Base-by-base conservation (phyloP, 37 sponge, comb jelly and placozoan species). In the Diacarnus erythraeanus region DNA sequence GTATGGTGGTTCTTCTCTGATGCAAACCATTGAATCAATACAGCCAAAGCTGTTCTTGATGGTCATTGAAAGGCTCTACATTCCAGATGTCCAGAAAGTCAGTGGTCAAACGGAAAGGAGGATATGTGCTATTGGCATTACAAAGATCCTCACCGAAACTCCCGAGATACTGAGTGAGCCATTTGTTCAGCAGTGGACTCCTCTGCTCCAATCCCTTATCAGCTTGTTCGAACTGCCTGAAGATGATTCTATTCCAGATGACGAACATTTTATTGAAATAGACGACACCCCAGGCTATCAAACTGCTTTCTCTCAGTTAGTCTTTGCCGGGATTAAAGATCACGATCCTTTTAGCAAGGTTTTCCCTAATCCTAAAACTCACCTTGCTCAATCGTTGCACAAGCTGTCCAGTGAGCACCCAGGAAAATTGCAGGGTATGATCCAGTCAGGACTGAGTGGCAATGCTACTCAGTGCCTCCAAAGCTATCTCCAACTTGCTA, bases 241-340 rank as follows among this genome's bases (percentile, higher is more conserved):
- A 30, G 98, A 97, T 41, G 80, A 84, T 38, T 72, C 86, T 25
- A 30, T 80, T 0, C 96, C 93, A 0, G 93, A 92, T 37, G 98
- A 97, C 38, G 98, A 97, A 30, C 96, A 94, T 64, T 97, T 95
- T 69, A 90, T 95, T 22, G 98, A 97, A 74, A 86, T 97, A 38
- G 98, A 97, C 38, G 98, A 97, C 71, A 94, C 93, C n/a, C 96
- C 98, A 20, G 98, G 98, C 36, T 97, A 97, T 76, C 94, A 95
- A 75, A 85, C 95, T 0, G 91, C 96, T 27, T 97, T 80, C 83
- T 87, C 89, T 17, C 96, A 95, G 78, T 85, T 97, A 44, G 69
- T 92, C 9, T 95, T 92, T 77, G 96, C 91, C 10, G 94, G 94
- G 37, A 74, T 73, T 54, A 83, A 92, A 42, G 88, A 89, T 5